These are phyloP conservation scores for Musca vetustissima DNA, from an alignment of 1,140 invertebrate genomes.

Conservation along the genomic window DNA sequence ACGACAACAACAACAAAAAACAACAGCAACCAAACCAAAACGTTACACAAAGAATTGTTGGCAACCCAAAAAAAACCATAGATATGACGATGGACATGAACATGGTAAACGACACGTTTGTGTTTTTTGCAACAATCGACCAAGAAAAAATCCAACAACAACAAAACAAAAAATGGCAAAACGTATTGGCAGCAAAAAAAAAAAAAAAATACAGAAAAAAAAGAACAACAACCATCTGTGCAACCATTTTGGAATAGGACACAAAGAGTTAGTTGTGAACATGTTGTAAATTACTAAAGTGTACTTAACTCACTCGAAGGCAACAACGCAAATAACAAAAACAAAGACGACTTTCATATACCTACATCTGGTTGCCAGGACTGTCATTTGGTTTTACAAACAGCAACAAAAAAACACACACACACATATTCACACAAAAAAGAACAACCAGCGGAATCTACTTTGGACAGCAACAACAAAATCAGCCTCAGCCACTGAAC, in stretches of 20 bases:
- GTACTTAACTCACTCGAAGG: constrained; percentile 16
- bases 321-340: not conserved
- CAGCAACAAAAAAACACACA: no score
- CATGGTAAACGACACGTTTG: constrained; percentile 6
- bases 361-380: constrained; percentile 12
- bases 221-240: constrained; percentile 4
- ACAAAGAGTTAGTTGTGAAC: constrained; percentile 13
- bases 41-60: no score
- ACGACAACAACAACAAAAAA: no score
- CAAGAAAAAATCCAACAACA: not conserved
- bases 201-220: no score
- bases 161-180: no score
- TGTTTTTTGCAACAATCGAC: not conserved
- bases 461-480: no score
- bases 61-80: not conserved
- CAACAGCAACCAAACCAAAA: not conserved
- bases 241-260: constrained; percentile 19
- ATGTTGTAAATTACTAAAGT: constrained; percentile 24
- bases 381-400: constrained; percentile 8
- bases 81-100: constrained; percentile 18
- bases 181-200: no score
- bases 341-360: no score
- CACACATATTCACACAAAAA: no score
- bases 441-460: no score
- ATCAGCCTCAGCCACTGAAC: not conserved